phyloP scores from a whole-genome alignment of 2,113 vertebrate genomes.

The Lepisosteus osseus region DNA sequence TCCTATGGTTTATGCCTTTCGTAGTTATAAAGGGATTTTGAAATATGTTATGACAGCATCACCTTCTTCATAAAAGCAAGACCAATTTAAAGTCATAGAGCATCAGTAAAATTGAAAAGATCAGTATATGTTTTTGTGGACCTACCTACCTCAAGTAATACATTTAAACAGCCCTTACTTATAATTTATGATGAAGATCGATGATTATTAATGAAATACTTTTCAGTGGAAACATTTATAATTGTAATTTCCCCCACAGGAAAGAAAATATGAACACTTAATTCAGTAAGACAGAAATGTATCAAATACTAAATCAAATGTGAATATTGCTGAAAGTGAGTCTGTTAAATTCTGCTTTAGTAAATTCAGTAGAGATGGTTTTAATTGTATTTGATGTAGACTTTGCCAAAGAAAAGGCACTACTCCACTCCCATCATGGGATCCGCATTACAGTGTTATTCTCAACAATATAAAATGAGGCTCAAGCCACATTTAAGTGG shows the following conservation, averaged over 20 bases:
- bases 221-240: slow-evolving; percentile 11
- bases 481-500: slow-evolving; percentile 66
- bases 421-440: not conserved
- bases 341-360: not conserved
- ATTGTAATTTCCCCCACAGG: not conserved
- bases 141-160: no score
- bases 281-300: not conserved
- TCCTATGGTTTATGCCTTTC: no score
- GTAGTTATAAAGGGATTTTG: no score
- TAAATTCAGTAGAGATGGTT: slow-evolving; percentile 10
- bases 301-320: slow-evolving; percentile 8
- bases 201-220: not conserved
- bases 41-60: no score
- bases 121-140: not conserved
- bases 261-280: no score
- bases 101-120: not conserved
- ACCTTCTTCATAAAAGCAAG: not conserved
- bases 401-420: not conserved
- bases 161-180: no score
- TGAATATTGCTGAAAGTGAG: slow-evolving; percentile 27
- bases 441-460: slow-evolving; percentile 29
- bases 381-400: slow-evolving; percentile 10
- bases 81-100: not conserved
- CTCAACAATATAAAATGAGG: slow-evolving; percentile 52
- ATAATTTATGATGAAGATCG: no score